Base-by-base conservation (phyloP, 2,888 invertebrate species). In the Perithous albicinctus region DNA sequence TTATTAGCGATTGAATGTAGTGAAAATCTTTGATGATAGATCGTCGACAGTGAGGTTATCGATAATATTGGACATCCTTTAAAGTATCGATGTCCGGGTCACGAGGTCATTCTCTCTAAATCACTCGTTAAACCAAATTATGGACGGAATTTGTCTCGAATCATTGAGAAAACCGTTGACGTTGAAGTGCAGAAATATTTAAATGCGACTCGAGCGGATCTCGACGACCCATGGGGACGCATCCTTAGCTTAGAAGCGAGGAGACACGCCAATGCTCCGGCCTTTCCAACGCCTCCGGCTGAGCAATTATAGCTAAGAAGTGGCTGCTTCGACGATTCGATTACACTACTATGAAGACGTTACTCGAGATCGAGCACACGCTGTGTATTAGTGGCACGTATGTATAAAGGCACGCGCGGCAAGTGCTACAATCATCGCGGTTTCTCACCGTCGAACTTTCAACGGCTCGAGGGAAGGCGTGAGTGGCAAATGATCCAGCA, bases 301-400 rank as follows among this genome's bases (percentile, higher is more conserved):
- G 54, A 61, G 29, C 41, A 70, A 32, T 63, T 70, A 74, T 46
- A 78, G 66, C 48, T 26, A 70, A 75, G 70, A 74, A 73, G 46
- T 38, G 73, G 43, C 38, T 46, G 63, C 78, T 70, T 82, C 70
- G 75, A 78, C 82, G 69, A 78, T 82, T 82, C 67, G 78, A 82
- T 82, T 75, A 82, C 75, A 51, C 72, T 72, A 72, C 66, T 70
- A 81, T 82, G 78, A 82, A 82, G 82, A 82, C 72, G 82, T 82
- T 78, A 78, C 78, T 15, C 70, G 70, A 43, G 72, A 72, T 75
- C 78, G 78, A 51, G 78, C 70, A 54, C 75, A 69, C 66, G 56
- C 7, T 20, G 43, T 76, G 59, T 78, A 73, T 79, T 61, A 59
- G 72, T 66, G 59, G 59, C 69, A 64, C 48, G 12, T 12, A 56